Percentiles rank a stretch among this genome's conserved stretches.
Conservation (phyloP, 2,797 vertebrate genomes). For the Erithacus rubecula region DNA sequence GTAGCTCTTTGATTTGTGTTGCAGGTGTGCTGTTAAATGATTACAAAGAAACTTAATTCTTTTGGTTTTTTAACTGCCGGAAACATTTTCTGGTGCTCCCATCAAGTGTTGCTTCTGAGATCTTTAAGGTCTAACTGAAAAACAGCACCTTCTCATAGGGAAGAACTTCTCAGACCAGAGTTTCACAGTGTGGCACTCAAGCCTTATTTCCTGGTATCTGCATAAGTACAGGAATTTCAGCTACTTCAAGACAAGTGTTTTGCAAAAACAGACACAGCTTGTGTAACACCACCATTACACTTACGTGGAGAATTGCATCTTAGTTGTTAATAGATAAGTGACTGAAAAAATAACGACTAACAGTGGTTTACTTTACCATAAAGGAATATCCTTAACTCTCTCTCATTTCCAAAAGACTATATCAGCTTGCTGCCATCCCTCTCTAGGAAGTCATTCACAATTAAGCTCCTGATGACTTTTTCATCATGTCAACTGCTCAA, state of each 20-base stretch:
- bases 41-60: neutral
- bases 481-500: neutral
- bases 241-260: neutral
- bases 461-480: neutral
- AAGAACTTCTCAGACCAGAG: neutral
- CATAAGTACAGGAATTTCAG: neutral
- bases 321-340: neutral
- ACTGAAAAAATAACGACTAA: neutral
- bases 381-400: neutral
- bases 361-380: neutral
- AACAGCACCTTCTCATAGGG: neutral
- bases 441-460: neutral
- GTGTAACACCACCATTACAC: neutral
- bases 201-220: neutral
- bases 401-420: neutral
- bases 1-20: neutral
- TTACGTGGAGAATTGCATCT: neutral
- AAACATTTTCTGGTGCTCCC: neutral
- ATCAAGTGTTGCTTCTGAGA: neutral
- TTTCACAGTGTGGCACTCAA: neutral
- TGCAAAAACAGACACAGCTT: neutral
- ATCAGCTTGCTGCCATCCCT: neutral
- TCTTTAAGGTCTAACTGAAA: neutral
- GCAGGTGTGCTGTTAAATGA: neutral
- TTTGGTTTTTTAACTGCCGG: neutral